These are phyloP conservation scores for Gavialis gangeticus DNA, from an alignment of 2,113 vertebrate species.

Conservation along the genomic window DNA sequence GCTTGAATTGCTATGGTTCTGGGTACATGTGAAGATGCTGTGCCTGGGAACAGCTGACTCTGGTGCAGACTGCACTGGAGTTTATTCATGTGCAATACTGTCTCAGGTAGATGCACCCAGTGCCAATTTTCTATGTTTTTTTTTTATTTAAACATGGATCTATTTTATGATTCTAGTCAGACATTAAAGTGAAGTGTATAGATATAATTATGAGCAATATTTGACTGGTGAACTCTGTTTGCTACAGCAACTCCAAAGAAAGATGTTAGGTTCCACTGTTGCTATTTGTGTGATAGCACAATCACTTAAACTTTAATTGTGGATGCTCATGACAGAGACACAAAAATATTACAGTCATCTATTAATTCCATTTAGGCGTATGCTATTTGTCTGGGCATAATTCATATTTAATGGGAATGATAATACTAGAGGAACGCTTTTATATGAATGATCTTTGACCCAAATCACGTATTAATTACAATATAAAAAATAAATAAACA, in stretches of 20 bases:
- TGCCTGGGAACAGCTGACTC: no score
- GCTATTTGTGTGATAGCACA: neutral
- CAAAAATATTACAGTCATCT: neutral
- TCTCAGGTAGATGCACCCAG: no score
- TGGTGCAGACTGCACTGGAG: no score
- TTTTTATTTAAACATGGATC: neutral
- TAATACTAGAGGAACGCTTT: no score
- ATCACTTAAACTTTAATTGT: rapidly evolving
- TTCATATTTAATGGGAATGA: no score
- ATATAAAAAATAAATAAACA: no score
- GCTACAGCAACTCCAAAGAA: neutral
- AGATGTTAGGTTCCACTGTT: neutral
- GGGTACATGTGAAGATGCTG: no score
- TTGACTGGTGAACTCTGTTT: neutral
- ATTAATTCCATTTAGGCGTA: neutral
- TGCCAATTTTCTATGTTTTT: neutral
- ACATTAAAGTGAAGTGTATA: no score
- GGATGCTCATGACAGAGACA: neutral
- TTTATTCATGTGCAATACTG: no score
- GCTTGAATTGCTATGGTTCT: no score
- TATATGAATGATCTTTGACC: no score
- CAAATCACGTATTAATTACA: no score
- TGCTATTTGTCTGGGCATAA: neutral
- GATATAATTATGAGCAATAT: neutral
- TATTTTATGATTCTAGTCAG: neutral